Base-by-base conservation (phyloP, 2,888 invertebrate species). In the Cepaea hortensis region DNA sequence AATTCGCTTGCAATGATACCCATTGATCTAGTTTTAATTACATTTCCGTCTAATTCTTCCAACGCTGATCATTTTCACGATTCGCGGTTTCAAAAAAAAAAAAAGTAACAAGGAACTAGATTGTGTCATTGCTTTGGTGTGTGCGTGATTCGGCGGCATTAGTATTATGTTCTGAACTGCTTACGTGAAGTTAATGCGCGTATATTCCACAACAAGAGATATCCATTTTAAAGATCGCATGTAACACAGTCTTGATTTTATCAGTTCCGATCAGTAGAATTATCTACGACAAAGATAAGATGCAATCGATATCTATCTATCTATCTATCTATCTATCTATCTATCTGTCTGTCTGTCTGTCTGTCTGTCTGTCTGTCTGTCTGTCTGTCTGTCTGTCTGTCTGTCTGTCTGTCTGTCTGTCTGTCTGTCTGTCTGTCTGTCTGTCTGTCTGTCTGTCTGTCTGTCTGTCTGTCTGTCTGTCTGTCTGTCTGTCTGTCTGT, bases 11-110 rank as follows among this genome's bases (percentile, higher is more conserved):
- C 83, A 35, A 20, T 72, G 46, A 75, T 83, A 61, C 70, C 15
- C 75, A 83, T 83, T 75, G 83, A 83, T 83, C 83, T 55, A 75
- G 62, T 61, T 75, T 75, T 75, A 73, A 83, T 83, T 75, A 73
- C 46, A 83, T 73, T 83, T 83, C 83, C 83, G 55, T 23, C 83
- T 83, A 83, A 83, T 83, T 61, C 62, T 80, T 13, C 20, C 65
- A 70, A 9, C 81, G 48, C 7, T 70, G 81, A 81, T 70, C 50
- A 48, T 62, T 65, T 62, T 23, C 80, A 65, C 65, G 80, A 80
- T 50, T 65, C 13, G 65, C 65, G 62, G 13, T 77, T 35, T 35
- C 35, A 35, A 35, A 35, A 35, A 35, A 35, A 35, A 35, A 35
- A 35, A 35, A 35, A 35, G 35, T 5, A 48, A 50, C 46, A 3